Percentiles rank a stretch among this genome's conserved stretches.
Evolutionary conservation across 2,888 invertebrate genomes (phyloP).

Genomic region (Parnassius orleans): DNA sequence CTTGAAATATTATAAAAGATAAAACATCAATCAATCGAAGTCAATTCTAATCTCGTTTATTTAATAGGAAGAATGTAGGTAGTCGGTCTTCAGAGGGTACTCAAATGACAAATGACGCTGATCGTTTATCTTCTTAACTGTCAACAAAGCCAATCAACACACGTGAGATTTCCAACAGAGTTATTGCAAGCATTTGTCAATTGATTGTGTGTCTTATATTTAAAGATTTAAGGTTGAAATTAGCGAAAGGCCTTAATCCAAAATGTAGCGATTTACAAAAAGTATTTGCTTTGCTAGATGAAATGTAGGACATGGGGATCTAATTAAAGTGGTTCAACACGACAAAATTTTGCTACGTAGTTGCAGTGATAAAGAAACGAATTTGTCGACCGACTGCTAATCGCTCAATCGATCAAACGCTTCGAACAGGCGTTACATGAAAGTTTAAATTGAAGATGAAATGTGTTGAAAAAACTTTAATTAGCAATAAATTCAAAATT

Average conservation of each 20-base stretch:
- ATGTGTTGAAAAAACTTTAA: neutral
- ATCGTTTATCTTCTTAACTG: slow-evolving; percentile 78
- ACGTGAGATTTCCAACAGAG: slow-evolving; percentile 57
- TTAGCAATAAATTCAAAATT: too few relatives aligned
- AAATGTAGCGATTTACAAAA: slow-evolving; percentile 22
- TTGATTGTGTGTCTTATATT: slow-evolving; percentile 13
- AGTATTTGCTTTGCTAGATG: slow-evolving; percentile 31
- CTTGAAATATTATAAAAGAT: slow-evolving; percentile 30
- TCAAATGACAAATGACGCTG: slow-evolving; percentile 73
- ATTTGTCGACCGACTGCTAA: slow-evolving; percentile 58
- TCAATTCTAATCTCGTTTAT: slow-evolving; percentile 69
- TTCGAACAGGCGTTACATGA: slow-evolving; percentile 35
- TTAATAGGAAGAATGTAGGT: slow-evolving; percentile 65
- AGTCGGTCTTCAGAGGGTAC: slow-evolving; percentile 41
- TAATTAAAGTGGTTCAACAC: slow-evolving; percentile 16
- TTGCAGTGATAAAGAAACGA: slow-evolving; percentile 39
- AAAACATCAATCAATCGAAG: slow-evolving; percentile 62
- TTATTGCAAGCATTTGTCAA: slow-evolving; percentile 18
- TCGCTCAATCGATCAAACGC: slow-evolving; percentile 63
- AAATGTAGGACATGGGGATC: slow-evolving; percentile 13
- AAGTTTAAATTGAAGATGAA: slow-evolving; percentile 30
- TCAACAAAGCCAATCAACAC: slow-evolving; percentile 74
- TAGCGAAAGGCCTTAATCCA: slow-evolving; percentile 14
- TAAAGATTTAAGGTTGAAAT: neutral
- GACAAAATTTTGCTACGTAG: slow-evolving; percentile 32